Evolutionary conservation across 53 echinoderm and acorn worm species (phyloP).

Genomic region (Mesocentrotus franciscanus): DNA sequence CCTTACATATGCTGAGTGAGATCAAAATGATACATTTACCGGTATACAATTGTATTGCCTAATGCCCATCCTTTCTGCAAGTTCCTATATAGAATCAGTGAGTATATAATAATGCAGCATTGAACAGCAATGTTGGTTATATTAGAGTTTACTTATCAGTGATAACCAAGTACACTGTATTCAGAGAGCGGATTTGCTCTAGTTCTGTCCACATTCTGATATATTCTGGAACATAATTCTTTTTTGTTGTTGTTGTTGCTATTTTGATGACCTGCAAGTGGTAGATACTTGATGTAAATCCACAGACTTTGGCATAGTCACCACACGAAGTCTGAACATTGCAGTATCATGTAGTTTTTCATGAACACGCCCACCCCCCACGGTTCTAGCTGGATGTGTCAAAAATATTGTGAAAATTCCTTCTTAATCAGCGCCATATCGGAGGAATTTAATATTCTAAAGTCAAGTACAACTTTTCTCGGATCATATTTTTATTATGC

Average conservation of each 20-base stretch:
- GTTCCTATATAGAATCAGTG: too few species aligned
- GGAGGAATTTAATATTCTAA: not conserved
- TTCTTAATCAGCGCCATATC: not conserved
- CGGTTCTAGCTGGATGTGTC: too few species aligned
- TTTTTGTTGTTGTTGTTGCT: not conserved
- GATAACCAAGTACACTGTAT: not conserved
- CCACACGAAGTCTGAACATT: not conserved
- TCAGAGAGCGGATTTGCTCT: not conserved
- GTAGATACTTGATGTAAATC: not conserved
- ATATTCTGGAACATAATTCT: not conserved
- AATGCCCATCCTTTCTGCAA: too few species aligned
- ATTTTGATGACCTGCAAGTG: not conserved
- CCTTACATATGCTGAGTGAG: too few species aligned
- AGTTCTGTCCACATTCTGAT: not conserved
- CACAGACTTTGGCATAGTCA: not conserved
- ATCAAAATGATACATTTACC: too few species aligned
- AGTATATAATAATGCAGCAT: too few species aligned
- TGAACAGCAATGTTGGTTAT: too few species aligned
- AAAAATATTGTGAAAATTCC: too few species aligned
- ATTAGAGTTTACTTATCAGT: not conserved
- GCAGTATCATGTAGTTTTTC: not conserved
- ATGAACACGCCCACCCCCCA: not conserved
- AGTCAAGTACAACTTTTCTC: not conserved
- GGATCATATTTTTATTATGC: not conserved
- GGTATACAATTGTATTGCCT: too few species aligned